A percentile compares a stretch with the other conserved stretches of the same genome.
These are phyloP conservation scores for Petrosia ficiformis DNA, from an alignment of 37 sponge, comb jelly and placozoan species.

Conservation along the genomic window DNA sequence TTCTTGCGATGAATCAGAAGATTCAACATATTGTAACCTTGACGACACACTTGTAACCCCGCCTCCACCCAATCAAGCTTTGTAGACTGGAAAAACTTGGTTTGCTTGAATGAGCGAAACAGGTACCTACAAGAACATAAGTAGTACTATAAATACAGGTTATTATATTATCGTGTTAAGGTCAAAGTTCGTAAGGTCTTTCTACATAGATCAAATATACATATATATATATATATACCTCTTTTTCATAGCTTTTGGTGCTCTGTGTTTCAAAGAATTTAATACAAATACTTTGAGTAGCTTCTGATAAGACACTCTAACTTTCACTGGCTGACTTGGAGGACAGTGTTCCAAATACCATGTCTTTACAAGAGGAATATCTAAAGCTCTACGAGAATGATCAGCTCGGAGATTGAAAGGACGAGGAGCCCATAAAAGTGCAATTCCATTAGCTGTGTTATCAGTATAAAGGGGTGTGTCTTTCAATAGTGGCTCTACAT, in stretches of 20 bases:
- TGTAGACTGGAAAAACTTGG: slow-evolving; percentile 99
- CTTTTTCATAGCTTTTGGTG: slow-evolving; percentile 97
- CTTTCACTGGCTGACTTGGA: slow-evolving; percentile 95
- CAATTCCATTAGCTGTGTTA: slow-evolving; percentile 98
- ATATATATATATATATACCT: slow-evolving; percentile 43
- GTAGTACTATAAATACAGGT: background rate
- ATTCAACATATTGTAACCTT: slow-evolving; percentile 99
- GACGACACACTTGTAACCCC: slow-evolving; percentile 98
- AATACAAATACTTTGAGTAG: slow-evolving; percentile 94
- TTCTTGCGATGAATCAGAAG: slow-evolving; percentile 98
- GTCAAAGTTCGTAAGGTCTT: background rate
- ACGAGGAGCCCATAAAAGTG: slow-evolving; percentile 96
- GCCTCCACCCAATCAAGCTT: slow-evolving; percentile 99
- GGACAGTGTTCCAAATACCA: slow-evolving; percentile 99
- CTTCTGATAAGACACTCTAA: slow-evolving; percentile 99
- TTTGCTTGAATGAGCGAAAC: slow-evolving; percentile 94
- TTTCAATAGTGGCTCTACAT: slow-evolving; percentile 84
- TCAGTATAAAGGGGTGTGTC: slow-evolving; percentile 97
- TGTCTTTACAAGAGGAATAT: slow-evolving; percentile 91
- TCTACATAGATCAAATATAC: too few relatives aligned
- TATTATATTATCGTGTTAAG: background rate
- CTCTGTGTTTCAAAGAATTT: slow-evolving; percentile 94
- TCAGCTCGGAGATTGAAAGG: slow-evolving; percentile 96
- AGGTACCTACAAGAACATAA: slow-evolving; percentile 62
- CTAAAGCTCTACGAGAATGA: slow-evolving; percentile 88